These are phyloP conservation scores for Brachypterus glaber DNA, from an alignment of 2,888 invertebrate species.

Conservation along the genomic window DNA sequence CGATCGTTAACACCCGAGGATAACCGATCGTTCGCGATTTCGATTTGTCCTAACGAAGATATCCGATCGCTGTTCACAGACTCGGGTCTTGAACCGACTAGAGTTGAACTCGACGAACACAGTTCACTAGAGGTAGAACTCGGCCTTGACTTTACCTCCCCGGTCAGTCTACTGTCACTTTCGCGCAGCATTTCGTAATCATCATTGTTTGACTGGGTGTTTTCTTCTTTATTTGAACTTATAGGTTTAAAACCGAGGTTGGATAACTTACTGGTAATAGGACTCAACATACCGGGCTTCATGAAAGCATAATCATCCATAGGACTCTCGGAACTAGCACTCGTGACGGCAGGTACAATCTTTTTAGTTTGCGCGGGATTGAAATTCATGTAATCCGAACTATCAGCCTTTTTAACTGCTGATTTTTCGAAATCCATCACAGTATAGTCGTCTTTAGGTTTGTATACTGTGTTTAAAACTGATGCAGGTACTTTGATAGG, in stretches of 20 bases:
- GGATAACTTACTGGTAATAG: constrained; percentile 7
- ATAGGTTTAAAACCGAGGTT: constrained; percentile 19
- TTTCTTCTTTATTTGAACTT: too few species aligned
- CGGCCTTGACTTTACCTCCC: constrained; percentile 27
- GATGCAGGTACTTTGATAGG: constrained; percentile 31
- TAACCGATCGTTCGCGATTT: constrained; percentile 25
- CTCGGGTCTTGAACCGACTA: constrained; percentile 37
- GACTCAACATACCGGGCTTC: constrained; percentile 27
- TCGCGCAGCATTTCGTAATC: constrained; percentile 19
- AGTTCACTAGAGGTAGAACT: constrained; percentile 37
- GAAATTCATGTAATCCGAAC: constrained; percentile 37
- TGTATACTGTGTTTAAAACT: constrained; percentile 28
- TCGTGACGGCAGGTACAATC: too few species aligned
- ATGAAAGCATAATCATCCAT: constrained; percentile 46
- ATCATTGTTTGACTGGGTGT: too few species aligned
- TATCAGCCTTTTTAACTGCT: constrained; percentile 11
- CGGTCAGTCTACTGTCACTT: constrained; percentile 18
- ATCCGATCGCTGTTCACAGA: constrained; percentile 34
- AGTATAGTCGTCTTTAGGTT: constrained; percentile 30
- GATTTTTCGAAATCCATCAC: constrained; percentile 33
- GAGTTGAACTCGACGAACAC: constrained; percentile 33
- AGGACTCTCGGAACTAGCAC: constrained; percentile 14
- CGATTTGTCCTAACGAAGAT: constrained; percentile 21
- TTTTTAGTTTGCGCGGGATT: constrained; percentile 27
- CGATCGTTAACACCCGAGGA: constrained; percentile 21